Percentiles rank a stretch among this genome's conserved stretches.
Conservation (phyloP, 2,888 invertebrate genomes). For the Dione vanillae region DNA sequence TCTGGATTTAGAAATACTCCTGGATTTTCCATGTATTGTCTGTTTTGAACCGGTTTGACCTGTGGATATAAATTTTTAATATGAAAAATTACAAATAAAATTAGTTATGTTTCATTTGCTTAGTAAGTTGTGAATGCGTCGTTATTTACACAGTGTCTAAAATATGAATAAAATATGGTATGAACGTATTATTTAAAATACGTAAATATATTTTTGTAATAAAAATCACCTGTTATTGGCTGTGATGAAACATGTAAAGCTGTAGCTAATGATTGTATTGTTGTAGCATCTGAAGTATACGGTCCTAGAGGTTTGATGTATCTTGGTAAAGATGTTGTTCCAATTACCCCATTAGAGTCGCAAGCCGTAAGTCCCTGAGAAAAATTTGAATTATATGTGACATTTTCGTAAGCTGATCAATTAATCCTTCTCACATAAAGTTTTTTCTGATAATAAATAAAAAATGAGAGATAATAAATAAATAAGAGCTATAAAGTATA, state of each 20-base stretch:
- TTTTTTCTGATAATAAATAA: too few relatives aligned
- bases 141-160: too few relatives aligned
- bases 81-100: too few relatives aligned
- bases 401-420: too few relatives aligned
- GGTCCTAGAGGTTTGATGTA: conserved; percentile 93
- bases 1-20: conserved; percentile 97
- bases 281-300: conserved; percentile 93
- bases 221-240: conserved; percentile 89
- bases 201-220: background rate
- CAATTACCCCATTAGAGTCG: conserved; percentile 93
- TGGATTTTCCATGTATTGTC: conserved; percentile 95
- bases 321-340: conserved; percentile 93
- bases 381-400: background rate
- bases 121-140: too few relatives aligned
- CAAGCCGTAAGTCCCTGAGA: conserved; percentile 92
- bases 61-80: conserved; percentile 49
- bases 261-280: conserved; percentile 97
- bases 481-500: too few relatives aligned
- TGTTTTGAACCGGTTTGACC: conserved; percentile 94
- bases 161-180: too few relatives aligned
- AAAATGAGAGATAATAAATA: too few relatives aligned
- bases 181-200: too few relatives aligned
- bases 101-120: too few relatives aligned
- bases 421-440: too few relatives aligned
- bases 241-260: conserved; percentile 95